Percentiles rank a stretch among this genome's conserved stretches.
These are phyloP conservation scores for Sarcophaga peregrina DNA, from an alignment of 1,140 invertebrate species.

Conservation along the genomic window DNA sequence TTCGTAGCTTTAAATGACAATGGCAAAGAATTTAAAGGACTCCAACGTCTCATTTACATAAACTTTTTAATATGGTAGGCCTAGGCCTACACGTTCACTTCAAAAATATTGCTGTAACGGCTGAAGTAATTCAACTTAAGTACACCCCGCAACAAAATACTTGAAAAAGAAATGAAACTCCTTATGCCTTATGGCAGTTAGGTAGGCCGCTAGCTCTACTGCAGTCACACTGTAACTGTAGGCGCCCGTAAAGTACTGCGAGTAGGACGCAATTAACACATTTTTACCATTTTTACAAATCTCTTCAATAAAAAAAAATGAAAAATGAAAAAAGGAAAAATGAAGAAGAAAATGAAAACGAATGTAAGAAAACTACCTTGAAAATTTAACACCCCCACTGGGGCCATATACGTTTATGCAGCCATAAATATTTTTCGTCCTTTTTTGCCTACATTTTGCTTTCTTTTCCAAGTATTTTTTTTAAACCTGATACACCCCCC, in stretches of 20 bases:
- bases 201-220: no score
- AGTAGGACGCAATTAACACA: slow-evolving; percentile 26
- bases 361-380: slow-evolving; percentile 14
- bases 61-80: background rate
- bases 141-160: background rate
- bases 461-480: no score
- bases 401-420: background rate
- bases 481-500: background rate
- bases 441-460: no score
- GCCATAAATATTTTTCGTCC: background rate
- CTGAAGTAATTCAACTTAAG: background rate
- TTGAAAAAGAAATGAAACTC: no score
- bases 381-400: slow-evolving; percentile 20
- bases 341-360: no score
- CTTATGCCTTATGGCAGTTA: no score
- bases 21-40: slow-evolving; percentile 4
- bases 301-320: background rate
- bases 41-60: background rate
- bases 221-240: background rate
- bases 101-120: no score
- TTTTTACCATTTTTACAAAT: background rate
- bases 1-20: background rate
- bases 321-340: no score
- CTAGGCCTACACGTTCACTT: background rate
- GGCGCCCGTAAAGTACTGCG: background rate